A percentile compares a stretch with the other conserved stretches of the same genome.
Evolutionary conservation across 2,113 vertebrate species (phyloP).

Genomic region (Scophthalmus maximus): DNA sequence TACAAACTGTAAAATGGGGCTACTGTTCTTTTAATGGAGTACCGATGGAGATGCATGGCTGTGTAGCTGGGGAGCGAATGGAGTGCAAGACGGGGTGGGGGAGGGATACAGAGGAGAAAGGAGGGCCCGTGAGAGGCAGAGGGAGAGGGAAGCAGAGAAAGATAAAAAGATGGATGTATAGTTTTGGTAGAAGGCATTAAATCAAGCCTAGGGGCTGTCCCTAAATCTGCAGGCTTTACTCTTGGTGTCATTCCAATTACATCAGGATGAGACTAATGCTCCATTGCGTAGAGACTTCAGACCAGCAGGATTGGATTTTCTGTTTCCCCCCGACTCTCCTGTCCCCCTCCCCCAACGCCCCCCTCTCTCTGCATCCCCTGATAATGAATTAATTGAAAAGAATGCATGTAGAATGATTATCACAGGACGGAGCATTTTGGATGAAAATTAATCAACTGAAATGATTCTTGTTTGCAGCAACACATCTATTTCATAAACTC

Average conservation of each 20-base stretch:
- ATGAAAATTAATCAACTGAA: conserved; percentile 72
- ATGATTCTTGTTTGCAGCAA: conserved; percentile 44
- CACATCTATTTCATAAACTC: conserved; percentile 18
- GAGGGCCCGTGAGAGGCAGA: conserved; percentile 42
- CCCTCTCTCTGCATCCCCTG: conserved; percentile 59
- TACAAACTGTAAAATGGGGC: conserved; percentile 48
- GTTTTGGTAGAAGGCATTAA: conserved; percentile 90
- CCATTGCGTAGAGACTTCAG: conserved; percentile 67
- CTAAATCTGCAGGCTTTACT: conserved; percentile 82
- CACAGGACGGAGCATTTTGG: conserved; percentile 56
- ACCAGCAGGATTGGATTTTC: conserved; percentile 75
- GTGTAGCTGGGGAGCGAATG: conserved; percentile 51
- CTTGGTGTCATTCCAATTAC: conserved; percentile 79
- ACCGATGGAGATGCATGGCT: conserved; percentile 68
- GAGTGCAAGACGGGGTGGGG: conserved; percentile 53
- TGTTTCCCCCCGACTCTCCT: conserved; percentile 55
- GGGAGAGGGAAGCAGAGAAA: conserved; percentile 62
- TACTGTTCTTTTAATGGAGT: conserved; percentile 60
- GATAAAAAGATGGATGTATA: conserved; percentile 90
- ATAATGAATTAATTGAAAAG: conserved; percentile 80
- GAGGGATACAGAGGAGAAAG: conserved; percentile 43
- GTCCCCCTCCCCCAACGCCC: conserved; percentile 53
- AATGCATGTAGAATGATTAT: conserved; percentile 78
- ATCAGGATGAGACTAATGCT: conserved; percentile 82
- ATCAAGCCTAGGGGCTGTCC: conserved; percentile 86